A percentile compares a stretch with the other conserved stretches of the same genome.
phyloP scores from a whole-genome alignment of 2,113 vertebrate species.

The Symphodus melops region DNA sequence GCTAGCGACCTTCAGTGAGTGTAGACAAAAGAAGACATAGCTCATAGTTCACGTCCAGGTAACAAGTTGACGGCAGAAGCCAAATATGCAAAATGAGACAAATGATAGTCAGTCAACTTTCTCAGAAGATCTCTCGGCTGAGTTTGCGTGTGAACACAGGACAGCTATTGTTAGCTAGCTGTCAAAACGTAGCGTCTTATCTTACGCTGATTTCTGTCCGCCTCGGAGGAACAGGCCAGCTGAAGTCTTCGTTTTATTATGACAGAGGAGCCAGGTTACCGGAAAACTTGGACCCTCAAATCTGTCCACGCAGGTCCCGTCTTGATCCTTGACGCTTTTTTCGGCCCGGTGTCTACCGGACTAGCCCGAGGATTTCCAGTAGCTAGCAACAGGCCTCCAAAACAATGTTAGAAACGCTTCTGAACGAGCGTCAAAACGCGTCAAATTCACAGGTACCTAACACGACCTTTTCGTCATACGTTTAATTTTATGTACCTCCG shows the following conservation, averaged over 20 bases:
- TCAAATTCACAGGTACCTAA: background rate
- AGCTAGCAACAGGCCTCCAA: conserved; percentile 76
- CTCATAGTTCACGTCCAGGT: conserved; percentile 1
- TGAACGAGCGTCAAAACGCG: background rate
- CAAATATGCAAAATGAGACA: conserved; percentile 1
- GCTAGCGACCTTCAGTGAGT: conserved; percentile 39
- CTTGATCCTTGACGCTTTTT: conserved; percentile 9
- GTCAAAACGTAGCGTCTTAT: conserved; percentile 18
- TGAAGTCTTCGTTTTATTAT: background rate
- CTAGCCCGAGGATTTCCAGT: conserved; percentile 67
- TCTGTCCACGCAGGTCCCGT: conserved; percentile 16
- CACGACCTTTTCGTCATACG: background rate
- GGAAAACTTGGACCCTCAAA: conserved; percentile 2
- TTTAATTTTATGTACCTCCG: conserved; percentile 2
- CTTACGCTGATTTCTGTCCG: background rate
- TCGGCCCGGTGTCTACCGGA: conserved; percentile 54
- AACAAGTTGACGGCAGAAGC: background rate
- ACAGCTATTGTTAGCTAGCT: conserved; percentile 58
- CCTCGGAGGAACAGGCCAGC: background rate
- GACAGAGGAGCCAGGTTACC: background rate
- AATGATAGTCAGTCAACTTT: conserved; percentile 17
- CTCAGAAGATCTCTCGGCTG: background rate
- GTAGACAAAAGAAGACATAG: background rate
- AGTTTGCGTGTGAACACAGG: conserved; percentile 64
- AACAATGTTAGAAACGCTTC: conserved; percentile 54